These are phyloP conservation scores for Acrossocheilus fasciatus DNA, from an alignment of 2,797 vertebrate species.

Conservation along the genomic window DNA sequence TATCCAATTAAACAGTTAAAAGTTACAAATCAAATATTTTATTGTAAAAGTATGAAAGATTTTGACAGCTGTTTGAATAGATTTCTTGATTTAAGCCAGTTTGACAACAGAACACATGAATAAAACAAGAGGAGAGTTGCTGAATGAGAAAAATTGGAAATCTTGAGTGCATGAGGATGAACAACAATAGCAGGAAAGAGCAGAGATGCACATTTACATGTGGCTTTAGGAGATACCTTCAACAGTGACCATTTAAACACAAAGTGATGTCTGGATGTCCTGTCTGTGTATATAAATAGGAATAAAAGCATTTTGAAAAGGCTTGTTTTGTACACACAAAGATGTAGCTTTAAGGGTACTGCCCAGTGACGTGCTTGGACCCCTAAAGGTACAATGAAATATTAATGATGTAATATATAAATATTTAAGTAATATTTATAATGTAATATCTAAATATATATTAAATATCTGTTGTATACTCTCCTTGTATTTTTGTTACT, in stretches of 20 bases:
- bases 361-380: not conserved
- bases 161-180: slow-evolving; percentile 18
- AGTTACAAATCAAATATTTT: not conserved
- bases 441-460: too few relatives aligned
- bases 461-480: too few relatives aligned
- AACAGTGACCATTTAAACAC: slow-evolving; percentile 2
- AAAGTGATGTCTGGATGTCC: not conserved
- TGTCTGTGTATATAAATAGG: not conserved
- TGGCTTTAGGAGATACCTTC: slow-evolving; percentile 8
- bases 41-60: not conserved
- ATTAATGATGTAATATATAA: not conserved
- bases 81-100: not conserved
- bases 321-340: not conserved
- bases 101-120: not conserved
- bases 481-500: not conserved
- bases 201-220: slow-evolving; percentile 13
- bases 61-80: not conserved
- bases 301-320: not conserved
- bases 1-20: not conserved
- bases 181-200: slow-evolving; percentile 16
- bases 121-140: not conserved
- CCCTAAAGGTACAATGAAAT: not conserved
- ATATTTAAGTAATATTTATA: not conserved
- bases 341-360: not conserved
- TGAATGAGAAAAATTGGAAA: not conserved